phyloP scores from a whole-genome alignment of 2,888 invertebrate genomes.

The Glaucopsyche alexis region DNA sequence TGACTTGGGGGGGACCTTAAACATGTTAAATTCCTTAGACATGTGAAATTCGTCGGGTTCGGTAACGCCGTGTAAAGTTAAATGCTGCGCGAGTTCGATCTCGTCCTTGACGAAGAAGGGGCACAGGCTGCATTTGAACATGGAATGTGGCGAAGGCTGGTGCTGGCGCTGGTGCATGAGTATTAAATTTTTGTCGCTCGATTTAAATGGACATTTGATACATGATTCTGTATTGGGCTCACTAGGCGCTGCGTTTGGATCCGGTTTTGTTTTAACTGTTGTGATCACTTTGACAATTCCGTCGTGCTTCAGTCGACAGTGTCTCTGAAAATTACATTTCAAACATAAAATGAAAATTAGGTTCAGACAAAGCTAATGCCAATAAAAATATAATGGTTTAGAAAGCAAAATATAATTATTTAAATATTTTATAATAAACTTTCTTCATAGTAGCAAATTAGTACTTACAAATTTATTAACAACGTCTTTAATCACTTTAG shows the following conservation, averaged over 20 bases:
- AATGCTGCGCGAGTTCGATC: slow-evolving; percentile 84
- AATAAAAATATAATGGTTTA: background rate
- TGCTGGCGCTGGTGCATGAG: slow-evolving; percentile 85
- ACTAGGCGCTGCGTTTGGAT: slow-evolving; percentile 52
- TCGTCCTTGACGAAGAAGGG: slow-evolving; percentile 87
- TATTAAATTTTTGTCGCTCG: slow-evolving; percentile 79
- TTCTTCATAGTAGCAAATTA: too few relatives aligned
- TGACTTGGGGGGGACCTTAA: slow-evolving; percentile 66
- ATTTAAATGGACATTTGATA: slow-evolving; percentile 86
- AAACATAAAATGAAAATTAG: slow-evolving; percentile 25
- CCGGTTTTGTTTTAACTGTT: slow-evolving; percentile 72
- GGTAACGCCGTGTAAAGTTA: slow-evolving; percentile 81
- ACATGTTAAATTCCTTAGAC: slow-evolving; percentile 48
- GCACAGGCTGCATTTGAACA: slow-evolving; percentile 90
- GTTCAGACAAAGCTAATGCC: background rate
- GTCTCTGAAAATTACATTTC: slow-evolving; percentile 79
- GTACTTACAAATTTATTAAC: background rate
- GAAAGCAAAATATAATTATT: too few relatives aligned
- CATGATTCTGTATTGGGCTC: slow-evolving; percentile 73
- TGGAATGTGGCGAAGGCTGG: slow-evolving; percentile 82
- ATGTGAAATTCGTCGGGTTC: slow-evolving; percentile 73
- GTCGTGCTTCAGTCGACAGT: slow-evolving; percentile 88
- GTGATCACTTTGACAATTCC: slow-evolving; percentile 85
- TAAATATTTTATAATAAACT: too few relatives aligned
- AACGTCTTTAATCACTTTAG: background rate